A percentile compares a stretch with the other conserved stretches of the same genome.
These are phyloP conservation scores for Saccopteryx leptura DNA, from an alignment of 2,113 vertebrate species.

Conservation along the genomic window DNA sequence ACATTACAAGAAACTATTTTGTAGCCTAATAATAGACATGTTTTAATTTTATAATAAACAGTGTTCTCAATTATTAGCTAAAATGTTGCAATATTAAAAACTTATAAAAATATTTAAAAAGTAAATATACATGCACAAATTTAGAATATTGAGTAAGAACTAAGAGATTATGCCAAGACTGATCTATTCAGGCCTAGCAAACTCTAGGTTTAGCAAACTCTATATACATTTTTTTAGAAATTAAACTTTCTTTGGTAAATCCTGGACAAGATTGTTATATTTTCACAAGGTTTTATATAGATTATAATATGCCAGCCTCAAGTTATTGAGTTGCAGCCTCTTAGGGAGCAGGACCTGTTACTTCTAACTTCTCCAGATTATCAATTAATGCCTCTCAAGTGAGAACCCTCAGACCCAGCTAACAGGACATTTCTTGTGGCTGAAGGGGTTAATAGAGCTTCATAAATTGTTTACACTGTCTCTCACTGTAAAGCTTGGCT, in stretches of 20 bases:
- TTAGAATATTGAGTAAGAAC: neutral
- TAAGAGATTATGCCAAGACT: neutral
- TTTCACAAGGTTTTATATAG: neutral
- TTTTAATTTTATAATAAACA: neutral
- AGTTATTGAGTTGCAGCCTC: neutral
- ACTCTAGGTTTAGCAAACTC: neutral
- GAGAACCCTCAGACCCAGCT: neutral
- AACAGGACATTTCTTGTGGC: neutral
- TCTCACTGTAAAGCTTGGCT: conserved; percentile 16
- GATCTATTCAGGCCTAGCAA: neutral
- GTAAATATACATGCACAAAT: neutral
- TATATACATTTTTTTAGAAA: neutral
- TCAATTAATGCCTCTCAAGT: neutral
- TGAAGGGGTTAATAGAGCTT: neutral
- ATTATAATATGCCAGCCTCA: neutral
- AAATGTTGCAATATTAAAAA: neutral
- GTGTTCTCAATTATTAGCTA: neutral
- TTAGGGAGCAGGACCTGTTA: neutral
- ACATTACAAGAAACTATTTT: neutral
- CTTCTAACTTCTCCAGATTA: neutral
- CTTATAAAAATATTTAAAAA: neutral
- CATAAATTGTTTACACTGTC: neutral
- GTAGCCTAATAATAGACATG: neutral
- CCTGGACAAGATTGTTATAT: neutral
- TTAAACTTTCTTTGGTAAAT: neutral